Percentiles rank a stretch among this genome's conserved stretches.
Conservation (phyloP, 2,113 vertebrate genomes). For the Rhabdornis inornatus region DNA sequence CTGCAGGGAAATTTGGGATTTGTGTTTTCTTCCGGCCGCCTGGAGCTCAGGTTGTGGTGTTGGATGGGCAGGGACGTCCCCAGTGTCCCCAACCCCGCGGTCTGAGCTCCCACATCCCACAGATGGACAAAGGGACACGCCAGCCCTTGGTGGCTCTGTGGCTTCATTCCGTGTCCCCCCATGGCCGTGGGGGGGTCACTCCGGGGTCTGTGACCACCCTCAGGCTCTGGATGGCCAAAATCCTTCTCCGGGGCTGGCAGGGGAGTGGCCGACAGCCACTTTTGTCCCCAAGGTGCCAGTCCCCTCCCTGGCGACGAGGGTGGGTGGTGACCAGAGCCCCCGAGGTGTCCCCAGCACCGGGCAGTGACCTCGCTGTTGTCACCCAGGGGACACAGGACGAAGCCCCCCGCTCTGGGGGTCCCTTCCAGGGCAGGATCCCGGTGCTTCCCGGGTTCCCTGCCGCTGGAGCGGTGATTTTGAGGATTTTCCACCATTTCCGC, state of each 20-base stretch:
- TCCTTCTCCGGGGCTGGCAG: neutral
- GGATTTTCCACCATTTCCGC: conserved; percentile 11
- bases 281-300: neutral
- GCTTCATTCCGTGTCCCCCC: neutral
- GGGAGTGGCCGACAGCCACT: fast-evolving
- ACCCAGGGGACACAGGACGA: neutral
- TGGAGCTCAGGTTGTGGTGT: fast-evolving
- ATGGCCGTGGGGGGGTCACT: fast-evolving
- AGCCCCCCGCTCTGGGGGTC: fast-evolving
- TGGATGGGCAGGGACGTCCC: neutral
- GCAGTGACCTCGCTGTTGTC: neutral
- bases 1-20: neutral
- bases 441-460: fast-evolving
- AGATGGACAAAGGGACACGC: neutral
- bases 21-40: too few relatives aligned
- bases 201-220: neutral
- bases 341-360: neutral
- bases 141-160: fast-evolving
- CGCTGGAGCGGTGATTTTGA: neutral
- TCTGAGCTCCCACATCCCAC: neutral
- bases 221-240: neutral
- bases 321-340: neutral
- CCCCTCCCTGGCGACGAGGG: fast-evolving
- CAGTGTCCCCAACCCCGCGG: fast-evolving
- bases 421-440: fast-evolving